A percentile compares a stretch with the other conserved stretches of the same genome.
Evolutionary conservation across 2,113 vertebrate species (phyloP).

Genomic region (Eulacestoma nigropectus): DNA sequence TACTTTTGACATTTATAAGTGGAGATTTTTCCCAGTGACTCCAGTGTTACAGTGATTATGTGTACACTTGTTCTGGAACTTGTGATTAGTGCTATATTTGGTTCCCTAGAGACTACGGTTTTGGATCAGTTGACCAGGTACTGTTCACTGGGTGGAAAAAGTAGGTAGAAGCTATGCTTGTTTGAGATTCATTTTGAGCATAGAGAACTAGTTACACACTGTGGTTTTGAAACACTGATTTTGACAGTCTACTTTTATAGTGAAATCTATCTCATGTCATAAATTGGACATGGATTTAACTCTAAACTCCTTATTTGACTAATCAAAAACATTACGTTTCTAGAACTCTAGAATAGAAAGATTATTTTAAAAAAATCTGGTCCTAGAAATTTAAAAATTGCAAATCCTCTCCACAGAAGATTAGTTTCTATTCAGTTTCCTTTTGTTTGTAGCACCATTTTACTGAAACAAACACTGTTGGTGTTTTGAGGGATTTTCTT

Average conservation of each 20-base stretch:
- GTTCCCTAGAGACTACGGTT: not conserved
- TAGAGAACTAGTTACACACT: not conserved
- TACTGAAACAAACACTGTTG: not conserved
- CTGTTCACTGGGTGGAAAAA: not conserved
- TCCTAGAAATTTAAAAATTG: not conserved
- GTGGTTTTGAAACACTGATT: not conserved
- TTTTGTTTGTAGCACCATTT: not conserved
- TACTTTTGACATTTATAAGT: not conserved
- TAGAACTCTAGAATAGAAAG: not conserved
- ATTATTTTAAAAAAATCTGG: fast-evolving
- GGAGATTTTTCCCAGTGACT: not conserved
- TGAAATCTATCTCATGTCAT: not conserved
- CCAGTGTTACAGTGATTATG: not conserved
- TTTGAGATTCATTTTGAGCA: not conserved
- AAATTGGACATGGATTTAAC: not conserved
- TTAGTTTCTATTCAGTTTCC: not conserved
- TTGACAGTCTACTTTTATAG: not conserved
- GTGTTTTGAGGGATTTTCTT: not conserved
- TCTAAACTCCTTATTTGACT: not conserved
- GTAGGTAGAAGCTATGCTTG: not conserved
- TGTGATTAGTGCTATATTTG: not conserved
- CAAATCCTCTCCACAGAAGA: not conserved
- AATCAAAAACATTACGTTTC: not conserved
- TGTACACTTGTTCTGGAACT: not conserved
- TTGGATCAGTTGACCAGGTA: not conserved